Conservation (phyloP, 2,113 vertebrate genomes). For the Aptenodytes patagonicus region DNA sequence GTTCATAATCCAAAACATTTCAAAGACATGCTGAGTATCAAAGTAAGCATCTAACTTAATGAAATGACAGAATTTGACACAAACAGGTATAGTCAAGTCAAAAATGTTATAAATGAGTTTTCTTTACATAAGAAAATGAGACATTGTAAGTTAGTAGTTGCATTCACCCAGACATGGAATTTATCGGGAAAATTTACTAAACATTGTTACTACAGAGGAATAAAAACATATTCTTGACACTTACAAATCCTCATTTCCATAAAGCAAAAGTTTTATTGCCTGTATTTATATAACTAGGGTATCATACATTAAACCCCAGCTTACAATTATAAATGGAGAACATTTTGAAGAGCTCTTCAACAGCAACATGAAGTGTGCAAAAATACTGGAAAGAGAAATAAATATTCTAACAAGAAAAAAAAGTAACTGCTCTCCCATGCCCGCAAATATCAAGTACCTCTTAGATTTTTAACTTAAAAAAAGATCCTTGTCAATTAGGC, state of each 20-base stretch:
- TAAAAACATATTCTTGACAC: not conserved
- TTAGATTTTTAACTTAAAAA: not conserved
- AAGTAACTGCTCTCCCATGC: not conserved
- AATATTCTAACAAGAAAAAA: constrained; percentile 13
- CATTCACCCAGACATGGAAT: not conserved
- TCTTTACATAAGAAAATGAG: not conserved
- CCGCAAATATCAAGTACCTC: constrained; percentile 1
- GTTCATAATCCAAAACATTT: not conserved
- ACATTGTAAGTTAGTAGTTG: not conserved
- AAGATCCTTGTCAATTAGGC: not conserved
- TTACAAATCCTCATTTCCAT: not conserved
- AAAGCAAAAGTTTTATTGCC: constrained; percentile 41
- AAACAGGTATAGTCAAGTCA: not conserved
- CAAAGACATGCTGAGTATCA: not conserved
- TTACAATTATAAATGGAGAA: constrained; percentile 21
- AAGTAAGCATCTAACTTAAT: not conserved
- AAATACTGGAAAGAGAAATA: constrained; percentile 39
- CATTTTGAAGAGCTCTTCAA: constrained; percentile 16
- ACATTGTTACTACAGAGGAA: not conserved
- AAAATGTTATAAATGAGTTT: not conserved
- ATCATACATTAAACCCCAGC: not conserved
- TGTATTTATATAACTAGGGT: constrained; percentile 17
- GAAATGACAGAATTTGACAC: not conserved
- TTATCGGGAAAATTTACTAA: not conserved
- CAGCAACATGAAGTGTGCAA: constrained; percentile 11